These are phyloP conservation scores for Platygyra sinensis DNA, from an alignment of 64 coral and sea anemone genomes.

Conservation along the genomic window DNA sequence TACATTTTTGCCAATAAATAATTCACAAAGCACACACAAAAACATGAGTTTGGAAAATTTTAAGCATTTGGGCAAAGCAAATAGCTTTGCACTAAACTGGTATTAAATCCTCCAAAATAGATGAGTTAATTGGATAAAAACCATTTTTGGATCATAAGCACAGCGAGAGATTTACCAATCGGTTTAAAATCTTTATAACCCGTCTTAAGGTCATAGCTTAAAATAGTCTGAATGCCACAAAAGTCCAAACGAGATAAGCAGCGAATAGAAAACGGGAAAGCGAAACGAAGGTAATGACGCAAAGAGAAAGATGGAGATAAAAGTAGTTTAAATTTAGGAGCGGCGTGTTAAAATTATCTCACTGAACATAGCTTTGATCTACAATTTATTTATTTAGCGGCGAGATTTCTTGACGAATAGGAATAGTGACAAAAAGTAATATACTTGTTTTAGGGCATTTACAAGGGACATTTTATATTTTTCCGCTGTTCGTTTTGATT, in stretches of 20 bases:
- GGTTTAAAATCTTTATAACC: background rate
- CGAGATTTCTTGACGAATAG: background rate
- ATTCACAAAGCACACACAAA: too few relatives aligned
- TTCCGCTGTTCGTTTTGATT: conserved; percentile 2
- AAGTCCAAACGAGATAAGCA: background rate
- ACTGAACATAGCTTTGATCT: background rate
- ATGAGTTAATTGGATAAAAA: too few relatives aligned
- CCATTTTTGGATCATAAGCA: background rate
- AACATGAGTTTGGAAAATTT: too few relatives aligned
- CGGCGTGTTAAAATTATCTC: background rate
- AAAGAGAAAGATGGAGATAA: background rate
- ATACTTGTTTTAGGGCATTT: background rate
- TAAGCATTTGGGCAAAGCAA: too few relatives aligned
- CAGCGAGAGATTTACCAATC: conserved; percentile 2
- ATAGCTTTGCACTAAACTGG: too few relatives aligned
- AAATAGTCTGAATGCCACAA: conserved; percentile 23
- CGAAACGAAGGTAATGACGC: background rate
- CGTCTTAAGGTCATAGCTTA: background rate
- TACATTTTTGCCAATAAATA: too few relatives aligned
- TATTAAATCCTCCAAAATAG: too few relatives aligned
- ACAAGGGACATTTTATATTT: background rate
- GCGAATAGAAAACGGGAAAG: background rate
- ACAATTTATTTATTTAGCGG: background rate
- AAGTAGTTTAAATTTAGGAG: background rate
- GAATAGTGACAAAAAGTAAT: background rate